Base-by-base conservation (phyloP, 2,113 vertebrate genomes). In the Platichthys stellatus region DNA sequence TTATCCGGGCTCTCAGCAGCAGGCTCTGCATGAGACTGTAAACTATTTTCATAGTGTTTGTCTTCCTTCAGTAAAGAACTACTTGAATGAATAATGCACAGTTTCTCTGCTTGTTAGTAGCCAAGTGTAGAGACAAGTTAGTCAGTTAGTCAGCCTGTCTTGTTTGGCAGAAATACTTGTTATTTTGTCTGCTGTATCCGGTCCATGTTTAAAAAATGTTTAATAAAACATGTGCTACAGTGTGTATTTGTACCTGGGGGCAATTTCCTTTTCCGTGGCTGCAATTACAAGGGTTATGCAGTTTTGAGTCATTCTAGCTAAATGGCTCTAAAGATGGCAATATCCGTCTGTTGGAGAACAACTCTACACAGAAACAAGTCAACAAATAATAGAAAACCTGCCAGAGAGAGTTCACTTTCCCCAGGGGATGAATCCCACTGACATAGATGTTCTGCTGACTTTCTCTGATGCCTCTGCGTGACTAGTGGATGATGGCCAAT, bases 101-200 rank as follows among this genome's bases (percentile, higher is more conserved):
- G 61, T 74, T 63, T 56, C 51, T 18, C 23, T 68, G 28, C 18
- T 72, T 83, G 56, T 72, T 75, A 69, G 47, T 28, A 54, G 21
- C 63, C 80, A 74, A 66, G 65, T 69, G 38, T 63, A 78, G 53
- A 51, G 56, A 54, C 15, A 9, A 2, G 45, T 59, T 54, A 71
- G 43, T 40, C 56, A 54, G 28, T 73, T 62, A 61, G 21, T 79
- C 54, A 57, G 66, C 51, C 60, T 62, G 20, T 69, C 56, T 61
- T 40, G 23, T 8, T 70, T 64, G 35, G 64, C 24, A 59, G 54
- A 1, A 21, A 21, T 47, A 57, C 26, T 53, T 53, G 21, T 69
- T 63, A 49, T 63, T 31, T 71, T 79, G 45, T 76, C 64, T 64
- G 70, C 65, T 73, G 9, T 58, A 69, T 80, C 57, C 31, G 15